Percentiles rank a stretch among this genome's conserved stretches.
Evolutionary conservation across 1,140 invertebrate species (phyloP).

Genomic region (Drosophila prosaltans): DNA sequence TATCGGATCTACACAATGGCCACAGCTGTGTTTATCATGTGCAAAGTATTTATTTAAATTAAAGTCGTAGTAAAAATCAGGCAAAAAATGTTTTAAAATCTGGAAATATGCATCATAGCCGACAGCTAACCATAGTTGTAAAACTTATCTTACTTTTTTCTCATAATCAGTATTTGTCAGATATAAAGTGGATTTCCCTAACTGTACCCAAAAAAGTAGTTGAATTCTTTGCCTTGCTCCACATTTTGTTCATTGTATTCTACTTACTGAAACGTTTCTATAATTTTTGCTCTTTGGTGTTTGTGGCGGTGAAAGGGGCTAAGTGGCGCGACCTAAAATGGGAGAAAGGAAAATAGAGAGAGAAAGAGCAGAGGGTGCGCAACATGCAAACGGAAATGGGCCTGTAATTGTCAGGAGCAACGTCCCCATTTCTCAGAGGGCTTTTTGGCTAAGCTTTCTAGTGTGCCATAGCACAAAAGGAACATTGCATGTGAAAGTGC

Average conservation of each 20-base stretch:
- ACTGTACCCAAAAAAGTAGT: neutral
- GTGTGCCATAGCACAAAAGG: conserved; percentile 46
- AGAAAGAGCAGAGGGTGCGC: neutral
- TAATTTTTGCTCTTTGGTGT: conserved; percentile 29
- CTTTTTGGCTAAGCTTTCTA: conserved; percentile 25
- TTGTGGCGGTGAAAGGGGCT: conserved; percentile 38
- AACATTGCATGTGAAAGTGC: conserved; percentile 26
- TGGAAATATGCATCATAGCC: too few species aligned
- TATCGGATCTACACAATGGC: too few species aligned
- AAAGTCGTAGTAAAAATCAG: too few species aligned
- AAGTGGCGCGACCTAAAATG: conserved; percentile 60
- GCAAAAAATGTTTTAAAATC: too few species aligned
- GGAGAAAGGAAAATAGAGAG: neutral
- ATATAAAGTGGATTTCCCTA: neutral
- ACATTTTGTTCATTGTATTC: conserved; percentile 47
- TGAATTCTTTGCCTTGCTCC: conserved; percentile 36
- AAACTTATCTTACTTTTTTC: too few species aligned
- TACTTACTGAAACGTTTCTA: conserved; percentile 40
- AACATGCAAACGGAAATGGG: conserved; percentile 63
- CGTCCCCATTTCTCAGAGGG: conserved; percentile 20
- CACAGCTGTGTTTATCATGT: too few species aligned
- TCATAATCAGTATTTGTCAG: too few species aligned
- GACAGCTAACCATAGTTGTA: too few species aligned
- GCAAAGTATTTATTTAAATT: too few species aligned
- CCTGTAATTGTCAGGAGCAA: conserved; percentile 21